Evolutionary conservation across 2,888 invertebrate species (phyloP).

Genomic region (Lasioglossum malachurum): DNA sequence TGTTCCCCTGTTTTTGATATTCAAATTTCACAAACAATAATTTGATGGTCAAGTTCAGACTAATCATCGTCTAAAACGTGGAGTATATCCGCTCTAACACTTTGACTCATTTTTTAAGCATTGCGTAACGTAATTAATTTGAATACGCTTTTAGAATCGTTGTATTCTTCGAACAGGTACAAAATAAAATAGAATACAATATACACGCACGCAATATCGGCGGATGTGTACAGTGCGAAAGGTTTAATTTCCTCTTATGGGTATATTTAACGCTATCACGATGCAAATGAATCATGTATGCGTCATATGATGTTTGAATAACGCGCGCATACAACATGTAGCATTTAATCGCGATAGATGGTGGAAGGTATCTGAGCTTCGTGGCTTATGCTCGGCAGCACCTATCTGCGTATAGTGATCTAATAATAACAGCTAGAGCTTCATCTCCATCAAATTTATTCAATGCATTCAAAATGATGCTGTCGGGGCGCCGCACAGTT

Average conservation of each 20-base stretch:
- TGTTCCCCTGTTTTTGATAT: neutral
- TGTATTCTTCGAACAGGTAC: too few species aligned
- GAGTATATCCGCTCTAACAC: neutral
- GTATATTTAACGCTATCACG: neutral
- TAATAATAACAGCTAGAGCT: slow-evolving; percentile 9
- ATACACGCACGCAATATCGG: neutral
- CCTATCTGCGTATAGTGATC: slow-evolving; percentile 5
- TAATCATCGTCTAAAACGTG: neutral
- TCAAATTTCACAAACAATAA: neutral
- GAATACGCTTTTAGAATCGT: neutral
- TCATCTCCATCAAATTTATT: slow-evolving; percentile 4
- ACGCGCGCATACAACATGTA: neutral
- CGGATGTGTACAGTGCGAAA: neutral
- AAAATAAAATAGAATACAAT: neutral
- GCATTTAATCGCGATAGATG: neutral
- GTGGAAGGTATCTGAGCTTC: neutral
- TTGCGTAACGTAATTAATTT: neutral
- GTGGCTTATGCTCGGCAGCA: neutral
- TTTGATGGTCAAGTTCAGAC: neutral
- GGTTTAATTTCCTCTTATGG: neutral
- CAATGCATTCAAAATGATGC: slow-evolving; percentile 2
- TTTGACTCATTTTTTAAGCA: neutral
- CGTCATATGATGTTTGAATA: neutral
- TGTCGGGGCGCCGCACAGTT: neutral
- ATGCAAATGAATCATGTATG: neutral